Conservation (phyloP, 2,113 vertebrate species). For the Oreocharis arfaki region DNA sequence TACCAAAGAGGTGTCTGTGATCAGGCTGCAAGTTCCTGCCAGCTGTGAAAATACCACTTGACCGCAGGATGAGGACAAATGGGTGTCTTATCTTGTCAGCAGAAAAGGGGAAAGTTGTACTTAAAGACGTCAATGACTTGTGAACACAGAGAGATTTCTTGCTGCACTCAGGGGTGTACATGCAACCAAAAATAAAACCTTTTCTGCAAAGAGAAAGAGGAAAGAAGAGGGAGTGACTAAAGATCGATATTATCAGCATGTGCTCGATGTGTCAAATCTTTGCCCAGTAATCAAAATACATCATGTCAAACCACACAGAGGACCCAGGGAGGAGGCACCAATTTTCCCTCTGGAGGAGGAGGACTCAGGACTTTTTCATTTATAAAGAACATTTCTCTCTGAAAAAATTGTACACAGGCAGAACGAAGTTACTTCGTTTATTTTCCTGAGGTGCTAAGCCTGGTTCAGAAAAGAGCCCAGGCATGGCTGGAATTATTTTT, state of each 20-base stretch:
- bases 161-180: accelerated
- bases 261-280: neutral
- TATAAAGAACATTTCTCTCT: neutral
- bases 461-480: neutral
- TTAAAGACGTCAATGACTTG: neutral
- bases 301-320: neutral
- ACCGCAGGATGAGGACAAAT: neutral
- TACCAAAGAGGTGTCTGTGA: neutral
- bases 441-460: neutral
- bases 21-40: neutral
- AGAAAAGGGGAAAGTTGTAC: neutral
- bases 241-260: neutral
- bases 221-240: neutral
- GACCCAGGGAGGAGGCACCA: neutral
- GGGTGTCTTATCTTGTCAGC: neutral
- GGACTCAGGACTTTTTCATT: neutral
- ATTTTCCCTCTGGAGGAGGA: neutral
- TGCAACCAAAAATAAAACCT: neutral
- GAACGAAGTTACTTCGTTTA: neutral
- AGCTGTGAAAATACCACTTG: neutral
- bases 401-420: neutral
- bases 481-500: neutral
- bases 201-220: neutral
- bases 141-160: neutral
- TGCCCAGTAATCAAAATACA: neutral